Evolutionary conservation across 1,140 invertebrate species (phyloP).

Genomic region (Drosophila nikananu): DNA sequence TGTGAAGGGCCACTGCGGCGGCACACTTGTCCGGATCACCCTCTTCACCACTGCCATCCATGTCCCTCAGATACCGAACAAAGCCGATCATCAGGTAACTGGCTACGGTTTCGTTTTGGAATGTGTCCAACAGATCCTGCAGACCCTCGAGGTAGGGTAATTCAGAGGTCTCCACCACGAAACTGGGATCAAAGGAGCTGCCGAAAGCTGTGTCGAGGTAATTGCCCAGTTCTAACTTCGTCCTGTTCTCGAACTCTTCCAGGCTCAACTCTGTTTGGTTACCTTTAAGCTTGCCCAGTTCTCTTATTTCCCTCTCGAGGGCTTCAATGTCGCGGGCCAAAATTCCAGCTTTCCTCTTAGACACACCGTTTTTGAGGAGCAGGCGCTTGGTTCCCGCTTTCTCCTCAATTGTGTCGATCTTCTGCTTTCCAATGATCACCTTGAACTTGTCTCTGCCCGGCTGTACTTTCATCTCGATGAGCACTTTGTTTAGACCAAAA

Average conservation of each 20-base stretch:
- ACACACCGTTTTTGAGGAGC: neutral
- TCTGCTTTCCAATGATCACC: neutral
- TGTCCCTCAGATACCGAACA: no score
- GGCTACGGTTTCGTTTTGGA: neutral
- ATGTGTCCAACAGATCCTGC: neutral
- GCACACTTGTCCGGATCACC: no score
- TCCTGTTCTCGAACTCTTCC: neutral
- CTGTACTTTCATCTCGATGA: neutral
- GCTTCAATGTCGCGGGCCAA: neutral
- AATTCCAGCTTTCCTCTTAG: neutral
- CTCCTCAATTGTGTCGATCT: neutral
- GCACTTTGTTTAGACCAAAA: neutral
- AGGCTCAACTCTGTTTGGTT: neutral
- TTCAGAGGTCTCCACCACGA: neutral
- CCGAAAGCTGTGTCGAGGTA: neutral
- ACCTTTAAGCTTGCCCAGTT: neutral
- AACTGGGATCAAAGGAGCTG: neutral
- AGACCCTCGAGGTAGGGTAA: neutral
- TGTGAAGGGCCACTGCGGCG: no score
- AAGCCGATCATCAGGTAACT: neutral
- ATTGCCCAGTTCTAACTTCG: neutral
- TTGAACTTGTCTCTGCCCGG: neutral
- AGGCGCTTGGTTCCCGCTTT: neutral
- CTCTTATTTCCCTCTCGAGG: neutral
- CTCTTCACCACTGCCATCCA: no score